A percentile compares a stretch with the other conserved stretches of the same genome.
Conservation (phyloP, 1,140 invertebrate genomes). For the Melitaea cinxia region DNA sequence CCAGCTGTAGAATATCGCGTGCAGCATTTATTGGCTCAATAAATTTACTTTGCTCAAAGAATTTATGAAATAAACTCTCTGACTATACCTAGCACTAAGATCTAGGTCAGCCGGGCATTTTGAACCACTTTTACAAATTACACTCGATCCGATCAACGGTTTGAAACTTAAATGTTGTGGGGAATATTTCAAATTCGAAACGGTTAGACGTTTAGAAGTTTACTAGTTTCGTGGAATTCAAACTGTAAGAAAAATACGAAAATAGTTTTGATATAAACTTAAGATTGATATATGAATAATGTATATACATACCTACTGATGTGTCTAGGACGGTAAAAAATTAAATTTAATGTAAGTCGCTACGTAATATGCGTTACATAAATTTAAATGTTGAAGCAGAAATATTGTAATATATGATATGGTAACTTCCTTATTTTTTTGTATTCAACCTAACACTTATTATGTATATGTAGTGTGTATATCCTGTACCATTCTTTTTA, state of each 20-base stretch:
- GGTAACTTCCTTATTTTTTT: too few species aligned
- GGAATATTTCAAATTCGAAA: slow-evolving; percentile 1
- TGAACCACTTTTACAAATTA: slow-evolving; percentile 4
- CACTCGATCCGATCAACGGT: slow-evolving; percentile 6
- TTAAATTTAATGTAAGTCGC: too few species aligned
- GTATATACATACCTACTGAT: not conserved
- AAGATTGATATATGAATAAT: not conserved
- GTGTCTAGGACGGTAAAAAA: not conserved
- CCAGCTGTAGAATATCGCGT: not conserved
- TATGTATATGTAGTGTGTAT: too few species aligned
- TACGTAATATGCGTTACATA: too few species aligned
- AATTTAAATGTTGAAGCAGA: too few species aligned
- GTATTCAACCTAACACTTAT: too few species aligned
- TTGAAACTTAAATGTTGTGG: slow-evolving; percentile 8
- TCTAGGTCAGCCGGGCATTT: slow-evolving; percentile 3
- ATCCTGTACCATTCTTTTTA: too few species aligned
- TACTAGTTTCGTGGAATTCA: not conserved
- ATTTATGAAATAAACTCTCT: not conserved
- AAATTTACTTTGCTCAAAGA: not conserved
- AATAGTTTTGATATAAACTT: not conserved
- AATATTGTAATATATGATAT: too few species aligned
- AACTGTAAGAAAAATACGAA: not conserved
- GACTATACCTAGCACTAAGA: not conserved
- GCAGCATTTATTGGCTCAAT: not conserved
- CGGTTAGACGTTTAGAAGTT: not conserved